phyloP scores from a whole-genome alignment of 2,888 invertebrate species.

The Drosophila mercatorum region DNA sequence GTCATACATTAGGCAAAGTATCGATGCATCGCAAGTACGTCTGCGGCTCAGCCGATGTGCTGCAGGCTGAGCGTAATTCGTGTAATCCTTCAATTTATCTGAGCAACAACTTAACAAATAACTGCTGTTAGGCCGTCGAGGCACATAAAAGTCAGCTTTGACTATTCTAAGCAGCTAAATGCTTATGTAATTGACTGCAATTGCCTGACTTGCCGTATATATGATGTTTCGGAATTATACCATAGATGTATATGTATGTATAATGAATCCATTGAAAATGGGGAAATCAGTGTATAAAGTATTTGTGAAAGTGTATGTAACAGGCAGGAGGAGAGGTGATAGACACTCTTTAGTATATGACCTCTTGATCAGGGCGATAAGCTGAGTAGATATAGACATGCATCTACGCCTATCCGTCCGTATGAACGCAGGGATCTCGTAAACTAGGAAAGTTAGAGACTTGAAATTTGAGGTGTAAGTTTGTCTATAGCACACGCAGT shows the following conservation, averaged over 20 bases:
- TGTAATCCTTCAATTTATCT: slow-evolving; percentile 16
- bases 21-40: slow-evolving; percentile 56
- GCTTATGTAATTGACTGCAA: slow-evolving; percentile 7
- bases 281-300: no score
- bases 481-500: not conserved
- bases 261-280: not conserved
- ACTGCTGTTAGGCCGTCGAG: not conserved
- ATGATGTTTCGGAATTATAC: not conserved
- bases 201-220: not conserved
- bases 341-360: not conserved
- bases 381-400: not conserved
- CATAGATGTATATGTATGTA: no score
- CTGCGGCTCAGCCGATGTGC: not conserved
- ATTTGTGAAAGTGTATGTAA: not conserved
- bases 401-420: not conserved
- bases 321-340: not conserved
- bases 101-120: not conserved
- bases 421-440: not conserved
- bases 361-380: not conserved
- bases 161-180: not conserved
- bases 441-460: not conserved
- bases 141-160: not conserved
- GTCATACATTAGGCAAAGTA: slow-evolving; percentile 44
- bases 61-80: not conserved
- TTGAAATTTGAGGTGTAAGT: not conserved